These are phyloP conservation scores for Phragmatobia fuliginosa DNA, from an alignment of 2,888 invertebrate genomes.

Conservation along the genomic window DNA sequence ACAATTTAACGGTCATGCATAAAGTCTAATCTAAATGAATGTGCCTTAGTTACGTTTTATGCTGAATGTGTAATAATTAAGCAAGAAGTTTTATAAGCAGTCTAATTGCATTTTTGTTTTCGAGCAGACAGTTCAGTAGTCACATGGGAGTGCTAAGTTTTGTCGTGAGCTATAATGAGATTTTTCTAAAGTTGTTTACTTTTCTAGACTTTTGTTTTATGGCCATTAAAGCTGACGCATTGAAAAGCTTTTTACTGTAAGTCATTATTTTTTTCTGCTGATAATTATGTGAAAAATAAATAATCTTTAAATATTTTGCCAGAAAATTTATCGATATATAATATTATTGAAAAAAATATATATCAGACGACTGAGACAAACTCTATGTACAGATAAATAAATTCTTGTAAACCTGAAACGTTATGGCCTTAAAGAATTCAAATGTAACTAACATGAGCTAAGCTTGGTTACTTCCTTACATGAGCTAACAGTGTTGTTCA, in stretches of 20 bases:
- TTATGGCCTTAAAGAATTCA: too few species aligned
- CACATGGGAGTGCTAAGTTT: slow-evolving; percentile 53
- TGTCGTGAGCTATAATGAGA: slow-evolving; percentile 47
- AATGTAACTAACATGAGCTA: too few species aligned
- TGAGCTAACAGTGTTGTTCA: not conserved
- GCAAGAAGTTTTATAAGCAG: slow-evolving; percentile 44
- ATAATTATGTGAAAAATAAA: too few species aligned
- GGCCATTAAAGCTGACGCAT: slow-evolving; percentile 22
- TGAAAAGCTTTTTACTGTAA: not conserved
- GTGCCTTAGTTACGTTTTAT: not conserved
- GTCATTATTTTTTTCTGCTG: not conserved
- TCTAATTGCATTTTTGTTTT: slow-evolving; percentile 51
- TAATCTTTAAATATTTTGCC: too few species aligned
- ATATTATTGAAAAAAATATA: too few species aligned
- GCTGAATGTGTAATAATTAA: slow-evolving; percentile 25
- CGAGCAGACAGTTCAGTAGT: slow-evolving; percentile 43
- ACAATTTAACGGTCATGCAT: not conserved
- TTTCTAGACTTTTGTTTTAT: slow-evolving; percentile 29
- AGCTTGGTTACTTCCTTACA: not conserved
- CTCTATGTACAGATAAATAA: too few species aligned
- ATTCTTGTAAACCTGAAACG: too few species aligned
- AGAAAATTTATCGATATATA: too few species aligned
- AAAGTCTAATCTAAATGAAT: not conserved
- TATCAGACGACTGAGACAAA: too few species aligned
- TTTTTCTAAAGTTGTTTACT: slow-evolving; percentile 50